Percentiles rank a stretch among this genome's conserved stretches.
Evolutionary conservation across 2,797 vertebrate species (phyloP).

Genomic region (Pseudopleuronectes americanus): DNA sequence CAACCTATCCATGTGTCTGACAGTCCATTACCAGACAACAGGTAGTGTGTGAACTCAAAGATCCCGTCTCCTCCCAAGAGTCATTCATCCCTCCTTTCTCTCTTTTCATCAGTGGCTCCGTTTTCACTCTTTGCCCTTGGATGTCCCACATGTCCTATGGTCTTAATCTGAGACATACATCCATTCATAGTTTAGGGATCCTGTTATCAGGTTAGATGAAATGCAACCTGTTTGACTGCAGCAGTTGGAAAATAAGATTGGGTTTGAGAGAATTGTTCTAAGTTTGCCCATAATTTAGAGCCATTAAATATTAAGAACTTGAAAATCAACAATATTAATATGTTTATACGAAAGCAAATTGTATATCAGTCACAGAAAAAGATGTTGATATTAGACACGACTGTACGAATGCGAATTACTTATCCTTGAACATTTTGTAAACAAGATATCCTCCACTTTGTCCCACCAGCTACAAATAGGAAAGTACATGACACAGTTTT

Average conservation of each 20-base stretch:
- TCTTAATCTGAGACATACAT: conserved; percentile 7
- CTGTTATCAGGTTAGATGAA: neutral
- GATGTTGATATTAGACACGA: too few species aligned
- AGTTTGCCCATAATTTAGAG: too few species aligned
- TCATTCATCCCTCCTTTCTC: conserved; percentile 61
- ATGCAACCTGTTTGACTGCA: neutral
- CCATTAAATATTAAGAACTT: too few species aligned
- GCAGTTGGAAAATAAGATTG: neutral
- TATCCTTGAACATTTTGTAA: too few species aligned
- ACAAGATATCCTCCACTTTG: too few species aligned
- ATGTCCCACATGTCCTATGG: conserved; percentile 6
- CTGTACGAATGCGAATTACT: too few species aligned
- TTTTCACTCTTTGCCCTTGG: conserved; percentile 59
- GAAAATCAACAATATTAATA: too few species aligned
- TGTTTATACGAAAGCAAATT: too few species aligned
- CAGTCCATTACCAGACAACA: conserved; percentile 38
- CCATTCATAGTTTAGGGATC: conserved; percentile 5
- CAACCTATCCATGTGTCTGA: conserved; percentile 49
- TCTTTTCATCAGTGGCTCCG: conserved; percentile 56
- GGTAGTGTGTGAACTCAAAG: conserved; percentile 53
- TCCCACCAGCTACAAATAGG: too few species aligned
- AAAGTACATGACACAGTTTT: too few species aligned
- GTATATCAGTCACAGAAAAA: too few species aligned
- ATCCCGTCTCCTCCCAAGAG: conserved; percentile 37
- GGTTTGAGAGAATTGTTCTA: too few species aligned